Base-by-base conservation (phyloP, 2,888 invertebrate genomes). In the Hylaea fasciaria region DNA sequence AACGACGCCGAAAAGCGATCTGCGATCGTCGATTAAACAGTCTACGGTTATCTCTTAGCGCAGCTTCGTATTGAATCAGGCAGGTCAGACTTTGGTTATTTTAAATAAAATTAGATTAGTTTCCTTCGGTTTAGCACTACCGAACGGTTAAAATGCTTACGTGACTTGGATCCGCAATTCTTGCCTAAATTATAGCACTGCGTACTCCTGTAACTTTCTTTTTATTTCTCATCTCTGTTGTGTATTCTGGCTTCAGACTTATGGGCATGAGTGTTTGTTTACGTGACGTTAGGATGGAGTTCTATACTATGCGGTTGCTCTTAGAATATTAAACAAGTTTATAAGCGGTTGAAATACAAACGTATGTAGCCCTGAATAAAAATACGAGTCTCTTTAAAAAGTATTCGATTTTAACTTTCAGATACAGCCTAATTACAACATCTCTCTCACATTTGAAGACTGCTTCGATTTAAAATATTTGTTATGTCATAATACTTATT, bases 141-240 rank as follows among this genome's bases (percentile, higher is more conserved):
- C 16, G 60, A 62, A 56, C 28, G 62, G 64, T 62, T 69, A 63
- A 63, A 68, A 66, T 64, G 65, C 64, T 61, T 68, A 68, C 69
- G 69, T 70, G 68, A 64, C 65, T 63, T 52, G 69, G 64, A 63
- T 70, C 54, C 62, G 44, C 17, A 59, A 66, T 63, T 62, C 57
- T 63, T 65, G 48, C 57, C 55, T 57, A 65, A 58, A 56, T 56
- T 65, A 65, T 60, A 56, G 62, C 56, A 43, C 46, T 49, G 48
- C 49, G 51, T 47, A 57, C 44, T 37, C 52, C 22, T 43, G 45
- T 48, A 48, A 29, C 39, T 14, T 43, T 45, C 37, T 37, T 44
- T 57, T 35, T 48, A 37, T 35, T 48, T 49, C 12, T 48, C 48
- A 37, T 37, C 35, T 17, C 17, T 4, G 14, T 39, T 37, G 3